These are phyloP conservation scores for Camponotus floridanus DNA, from an alignment of 1,140 invertebrate genomes.

Conservation along the genomic window DNA sequence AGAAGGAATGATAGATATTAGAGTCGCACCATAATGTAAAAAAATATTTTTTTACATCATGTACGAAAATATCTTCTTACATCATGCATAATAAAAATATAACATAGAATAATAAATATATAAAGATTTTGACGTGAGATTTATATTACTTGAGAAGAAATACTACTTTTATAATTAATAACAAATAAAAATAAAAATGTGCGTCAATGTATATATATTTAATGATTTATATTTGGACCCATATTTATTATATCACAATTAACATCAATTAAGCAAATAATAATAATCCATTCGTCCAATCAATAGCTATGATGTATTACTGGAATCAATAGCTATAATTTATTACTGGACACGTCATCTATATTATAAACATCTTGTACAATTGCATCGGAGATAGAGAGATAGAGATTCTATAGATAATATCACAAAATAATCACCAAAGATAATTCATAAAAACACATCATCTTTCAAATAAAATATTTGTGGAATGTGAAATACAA, in stretches of 20 bases:
- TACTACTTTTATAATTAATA: neutral
- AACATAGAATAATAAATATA: no score
- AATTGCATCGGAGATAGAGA: neutral
- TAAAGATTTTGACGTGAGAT: neutral
- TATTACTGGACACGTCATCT: neutral
- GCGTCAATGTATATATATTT: neutral
- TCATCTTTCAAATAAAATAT: conserved; percentile 26
- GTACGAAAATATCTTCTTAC: no score
- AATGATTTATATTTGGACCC: conserved; percentile 8
- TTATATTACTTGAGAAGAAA: neutral
- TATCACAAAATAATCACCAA: conserved; percentile 21
- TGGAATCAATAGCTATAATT: conserved; percentile 24
- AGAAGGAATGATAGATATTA: conserved; percentile 42
- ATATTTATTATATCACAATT: conserved; percentile 44
- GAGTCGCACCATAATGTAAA: neutral
- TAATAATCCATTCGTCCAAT: conserved; percentile 15
- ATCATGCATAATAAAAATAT: neutral
- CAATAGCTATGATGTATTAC: neutral
- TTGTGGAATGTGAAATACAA: neutral
- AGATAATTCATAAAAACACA: neutral
- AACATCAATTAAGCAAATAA: conserved; percentile 38
- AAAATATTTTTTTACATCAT: no score
- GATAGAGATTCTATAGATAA: conserved; percentile 11
- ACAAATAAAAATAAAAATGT: neutral
- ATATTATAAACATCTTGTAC: conserved; percentile 28